A percentile compares a stretch with the other conserved stretches of the same genome.
phyloP scores from a whole-genome alignment of 1,140 invertebrate species.

The Micrasema longulum region DNA sequence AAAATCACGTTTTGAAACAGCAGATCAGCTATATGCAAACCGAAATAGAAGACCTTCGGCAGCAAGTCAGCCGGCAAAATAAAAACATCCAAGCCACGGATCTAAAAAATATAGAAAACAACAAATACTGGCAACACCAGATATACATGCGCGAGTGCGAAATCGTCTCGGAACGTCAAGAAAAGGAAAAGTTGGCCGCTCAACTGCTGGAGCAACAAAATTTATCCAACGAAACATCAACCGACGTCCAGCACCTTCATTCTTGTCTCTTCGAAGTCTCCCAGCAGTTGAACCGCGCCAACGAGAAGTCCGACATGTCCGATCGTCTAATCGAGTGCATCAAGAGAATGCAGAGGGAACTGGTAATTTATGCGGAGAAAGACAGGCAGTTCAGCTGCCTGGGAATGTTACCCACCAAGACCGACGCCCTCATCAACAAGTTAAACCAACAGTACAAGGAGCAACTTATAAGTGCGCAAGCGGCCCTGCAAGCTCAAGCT shows the following conservation, averaged over 20 bases:
- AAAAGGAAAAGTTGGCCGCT: slow-evolving; percentile 65
- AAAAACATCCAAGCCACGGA: slow-evolving; percentile 45
- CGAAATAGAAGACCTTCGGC: slow-evolving; percentile 70
- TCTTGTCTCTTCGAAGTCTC: slow-evolving; percentile 68
- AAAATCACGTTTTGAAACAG: slow-evolving; percentile 80
- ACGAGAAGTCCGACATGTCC: slow-evolving; percentile 66
- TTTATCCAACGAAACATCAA: slow-evolving; percentile 60
- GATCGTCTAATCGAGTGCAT: slow-evolving; percentile 68
- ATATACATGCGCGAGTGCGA: slow-evolving; percentile 58
- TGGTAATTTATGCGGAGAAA: slow-evolving; percentile 67
- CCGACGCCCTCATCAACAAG: slow-evolving; percentile 42
- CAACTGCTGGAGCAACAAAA: slow-evolving; percentile 63
- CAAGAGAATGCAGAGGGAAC: slow-evolving; percentile 67
- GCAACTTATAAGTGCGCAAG: slow-evolving; percentile 57
- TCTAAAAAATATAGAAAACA: slow-evolving; percentile 61
- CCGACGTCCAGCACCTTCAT: slow-evolving; percentile 59
- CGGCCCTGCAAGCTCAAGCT: slow-evolving; percentile 62
- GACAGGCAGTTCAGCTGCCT: slow-evolving; percentile 54
- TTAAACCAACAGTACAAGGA: slow-evolving; percentile 48
- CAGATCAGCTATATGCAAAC: slow-evolving; percentile 75
- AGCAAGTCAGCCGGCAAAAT: slow-evolving; percentile 58
- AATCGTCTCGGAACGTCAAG: slow-evolving; percentile 65
- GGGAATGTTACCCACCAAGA: slow-evolving; percentile 51
- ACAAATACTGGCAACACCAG: slow-evolving; percentile 58
- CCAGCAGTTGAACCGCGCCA: slow-evolving; percentile 68